A percentile compares a stretch with the other conserved stretches of the same genome.
Conservation (phyloP, 1,140 invertebrate species). For the Ceratina japonica region DNA sequence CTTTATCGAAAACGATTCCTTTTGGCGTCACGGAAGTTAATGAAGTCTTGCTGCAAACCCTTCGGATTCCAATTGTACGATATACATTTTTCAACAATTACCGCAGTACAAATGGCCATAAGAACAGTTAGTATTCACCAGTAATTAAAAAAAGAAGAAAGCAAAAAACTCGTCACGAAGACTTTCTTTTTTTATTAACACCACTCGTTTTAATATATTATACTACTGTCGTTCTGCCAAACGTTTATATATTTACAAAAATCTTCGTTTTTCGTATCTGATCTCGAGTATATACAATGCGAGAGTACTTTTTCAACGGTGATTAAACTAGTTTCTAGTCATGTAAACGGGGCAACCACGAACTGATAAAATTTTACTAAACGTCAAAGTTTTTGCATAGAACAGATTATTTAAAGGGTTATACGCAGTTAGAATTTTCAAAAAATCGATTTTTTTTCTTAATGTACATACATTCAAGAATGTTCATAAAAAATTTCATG, state of each 20-base stretch:
- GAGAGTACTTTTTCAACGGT: slow-evolving; percentile 8
- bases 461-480: no score
- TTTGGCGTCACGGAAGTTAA: not conserved
- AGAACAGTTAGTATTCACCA: slow-evolving; percentile 33
- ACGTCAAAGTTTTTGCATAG: slow-evolving; percentile 27
- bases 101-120: slow-evolving; percentile 57
- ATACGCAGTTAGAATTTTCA: no score
- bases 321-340: slow-evolving; percentile 5
- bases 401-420: slow-evolving; percentile 30
- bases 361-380: slow-evolving; percentile 36
- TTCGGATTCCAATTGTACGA: slow-evolving; percentile 13
- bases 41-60: slow-evolving; percentile 2
- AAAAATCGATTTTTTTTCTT: no score
- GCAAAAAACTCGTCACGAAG: slow-evolving; percentile 18
- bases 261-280: slow-evolving; percentile 33
- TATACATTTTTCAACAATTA: slow-evolving; percentile 43
- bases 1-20: not conserved
- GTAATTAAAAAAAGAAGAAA: slow-evolving; percentile 1
- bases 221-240: slow-evolving; percentile 29
- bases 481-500: no score
- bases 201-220: slow-evolving; percentile 43
- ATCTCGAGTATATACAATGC: slow-evolving; percentile 15
- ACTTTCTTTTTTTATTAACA: slow-evolving; percentile 19
- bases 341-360: not conserved
- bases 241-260: slow-evolving; percentile 13